Percentiles rank a stretch among this genome's conserved stretches.
Conservation (phyloP, 2,797 vertebrate genomes). For the Acanthopagrus latus region DNA sequence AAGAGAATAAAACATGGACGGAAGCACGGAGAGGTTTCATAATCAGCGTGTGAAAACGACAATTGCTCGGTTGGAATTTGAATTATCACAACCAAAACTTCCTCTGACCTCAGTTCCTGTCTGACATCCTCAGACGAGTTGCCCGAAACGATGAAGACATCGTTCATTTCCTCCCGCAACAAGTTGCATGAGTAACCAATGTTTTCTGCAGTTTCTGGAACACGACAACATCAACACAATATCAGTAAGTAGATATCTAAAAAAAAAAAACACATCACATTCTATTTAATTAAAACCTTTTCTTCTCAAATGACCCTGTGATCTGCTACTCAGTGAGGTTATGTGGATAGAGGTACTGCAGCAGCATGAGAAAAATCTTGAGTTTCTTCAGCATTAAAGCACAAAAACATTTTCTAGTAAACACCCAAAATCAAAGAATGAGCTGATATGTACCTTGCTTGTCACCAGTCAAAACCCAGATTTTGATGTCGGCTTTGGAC, state of each 20-base stretch:
- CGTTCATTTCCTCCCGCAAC: constrained; percentile 92
- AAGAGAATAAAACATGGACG: neutral
- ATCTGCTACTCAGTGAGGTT: too few species aligned
- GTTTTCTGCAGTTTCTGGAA: constrained; percentile 95
- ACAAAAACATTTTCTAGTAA: too few species aligned
- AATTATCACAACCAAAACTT: neutral
- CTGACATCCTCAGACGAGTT: constrained; percentile 84
- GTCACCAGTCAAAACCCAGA: constrained; percentile 98
- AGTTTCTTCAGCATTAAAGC: too few species aligned
- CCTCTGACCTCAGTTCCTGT: constrained; percentile 90
- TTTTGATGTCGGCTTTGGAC: constrained; percentile 92
- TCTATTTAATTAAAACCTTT: too few species aligned
- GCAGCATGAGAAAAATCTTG: too few species aligned
- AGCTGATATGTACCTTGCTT: constrained; percentile 90
- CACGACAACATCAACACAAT: neutral
- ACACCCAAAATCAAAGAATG: too few species aligned
- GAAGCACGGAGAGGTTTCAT: neutral
- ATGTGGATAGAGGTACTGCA: too few species aligned
- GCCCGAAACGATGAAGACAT: constrained; percentile 88
- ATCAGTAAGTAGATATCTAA: neutral
- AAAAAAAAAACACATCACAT: too few species aligned
- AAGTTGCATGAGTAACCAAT: constrained; percentile 95
- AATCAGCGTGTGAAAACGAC: neutral
- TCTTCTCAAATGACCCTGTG: too few species aligned
- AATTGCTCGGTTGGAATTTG: fast-evolving